Conservation (phyloP, 2,113 vertebrate genomes). For the Aptenodytes patagonicus region DNA sequence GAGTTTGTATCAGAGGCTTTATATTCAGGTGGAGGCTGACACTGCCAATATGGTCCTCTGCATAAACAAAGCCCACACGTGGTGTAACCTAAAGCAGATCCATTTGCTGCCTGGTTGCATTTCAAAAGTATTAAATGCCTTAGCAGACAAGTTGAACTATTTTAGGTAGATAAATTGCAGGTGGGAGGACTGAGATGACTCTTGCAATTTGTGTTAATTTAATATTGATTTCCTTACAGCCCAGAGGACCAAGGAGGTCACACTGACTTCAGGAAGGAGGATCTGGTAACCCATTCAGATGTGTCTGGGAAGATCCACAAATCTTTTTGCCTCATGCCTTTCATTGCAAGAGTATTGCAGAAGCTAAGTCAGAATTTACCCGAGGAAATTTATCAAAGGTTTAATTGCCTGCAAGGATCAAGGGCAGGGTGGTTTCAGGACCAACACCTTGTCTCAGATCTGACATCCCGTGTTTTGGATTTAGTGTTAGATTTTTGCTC, state of each 20-base stretch:
- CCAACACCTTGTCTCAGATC: neutral
- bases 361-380: neutral
- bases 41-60: neutral
- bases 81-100: neutral
- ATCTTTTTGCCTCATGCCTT: neutral
- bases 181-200: neutral
- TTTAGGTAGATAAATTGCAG: neutral
- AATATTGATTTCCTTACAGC: neutral
- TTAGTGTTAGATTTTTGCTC: neutral
- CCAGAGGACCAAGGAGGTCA: neutral
- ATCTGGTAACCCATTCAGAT: neutral
- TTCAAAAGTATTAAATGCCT: neutral
- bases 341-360: neutral
- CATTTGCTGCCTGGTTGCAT: neutral
- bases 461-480: accelerated
- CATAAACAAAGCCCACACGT: neutral
- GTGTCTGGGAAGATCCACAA: neutral
- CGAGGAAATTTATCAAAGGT: neutral
- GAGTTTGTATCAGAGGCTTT: neutral
- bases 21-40: neutral
- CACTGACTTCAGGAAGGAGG: neutral
- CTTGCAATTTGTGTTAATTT: neutral
- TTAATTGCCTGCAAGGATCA: neutral
- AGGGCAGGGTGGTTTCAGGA: neutral
- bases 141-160: neutral